These are phyloP conservation scores for Lacanobia oleracea DNA, from an alignment of 2,888 invertebrate genomes.

Conservation along the genomic window DNA sequence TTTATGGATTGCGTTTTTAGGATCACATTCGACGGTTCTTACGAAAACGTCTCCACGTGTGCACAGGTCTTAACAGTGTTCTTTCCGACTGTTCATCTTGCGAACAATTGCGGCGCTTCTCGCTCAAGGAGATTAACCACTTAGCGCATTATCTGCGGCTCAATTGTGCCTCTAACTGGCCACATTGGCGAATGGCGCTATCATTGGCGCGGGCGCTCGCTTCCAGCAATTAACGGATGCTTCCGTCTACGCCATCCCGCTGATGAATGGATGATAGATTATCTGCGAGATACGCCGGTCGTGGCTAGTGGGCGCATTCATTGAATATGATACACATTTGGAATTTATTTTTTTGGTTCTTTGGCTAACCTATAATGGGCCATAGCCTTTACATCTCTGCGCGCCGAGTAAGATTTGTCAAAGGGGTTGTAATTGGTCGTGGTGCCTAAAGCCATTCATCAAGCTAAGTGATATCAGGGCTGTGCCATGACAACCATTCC, in stretches of 20 bases:
- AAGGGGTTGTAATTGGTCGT: too few relatives aligned
- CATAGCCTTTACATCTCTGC: neutral
- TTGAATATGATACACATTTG: neutral
- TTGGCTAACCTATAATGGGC: neutral
- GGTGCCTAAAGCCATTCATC: too few relatives aligned
- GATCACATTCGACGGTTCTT: too few relatives aligned
- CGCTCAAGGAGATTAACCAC: slow-evolving; percentile 59
- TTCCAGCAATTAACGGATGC: slow-evolving; percentile 51
- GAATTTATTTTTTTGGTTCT: neutral
- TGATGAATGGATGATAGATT: slow-evolving; percentile 53
- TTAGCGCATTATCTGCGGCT: slow-evolving; percentile 55
- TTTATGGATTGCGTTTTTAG: too few relatives aligned
- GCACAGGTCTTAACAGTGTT: neutral
- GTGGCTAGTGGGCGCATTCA: slow-evolving; percentile 1
- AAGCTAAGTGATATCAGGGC: too few relatives aligned
- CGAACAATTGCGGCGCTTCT: slow-evolving; percentile 44
- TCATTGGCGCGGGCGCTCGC: slow-evolving; percentile 12
- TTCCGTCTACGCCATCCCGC: slow-evolving; percentile 40
- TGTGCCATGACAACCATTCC: too few relatives aligned
- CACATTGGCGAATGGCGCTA: slow-evolving; percentile 16
- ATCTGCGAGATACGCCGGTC: slow-evolving; percentile 36
- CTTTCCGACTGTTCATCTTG: neutral
- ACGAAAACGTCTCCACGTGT: neutral
- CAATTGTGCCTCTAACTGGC: slow-evolving; percentile 45
- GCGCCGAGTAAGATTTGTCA: neutral